Evolutionary conservation across 2,113 vertebrate species (phyloP).

Genomic region (Rhinolophus ferrumequinum): DNA sequence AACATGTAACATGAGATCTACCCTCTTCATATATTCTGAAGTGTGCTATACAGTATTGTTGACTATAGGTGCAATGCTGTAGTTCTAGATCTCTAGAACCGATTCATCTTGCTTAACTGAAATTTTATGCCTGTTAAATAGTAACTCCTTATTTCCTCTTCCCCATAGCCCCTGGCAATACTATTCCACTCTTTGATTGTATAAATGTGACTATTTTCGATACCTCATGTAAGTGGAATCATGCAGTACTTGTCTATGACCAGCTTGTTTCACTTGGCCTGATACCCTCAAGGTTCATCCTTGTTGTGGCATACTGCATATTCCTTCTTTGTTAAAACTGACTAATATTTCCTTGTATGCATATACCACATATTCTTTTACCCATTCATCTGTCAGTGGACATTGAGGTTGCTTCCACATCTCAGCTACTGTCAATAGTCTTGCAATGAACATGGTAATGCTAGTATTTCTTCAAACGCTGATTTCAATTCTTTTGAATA

Average conservation of each 20-base stretch:
- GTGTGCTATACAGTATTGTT: background rate
- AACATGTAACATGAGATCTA: background rate
- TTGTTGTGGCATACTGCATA: background rate
- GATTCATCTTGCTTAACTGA: background rate
- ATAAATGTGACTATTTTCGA: background rate
- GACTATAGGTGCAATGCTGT: background rate
- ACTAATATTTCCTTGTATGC: background rate
- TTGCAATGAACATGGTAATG: background rate
- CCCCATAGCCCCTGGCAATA: background rate
- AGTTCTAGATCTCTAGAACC: background rate
- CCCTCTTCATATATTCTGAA: background rate
- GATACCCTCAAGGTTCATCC: background rate
- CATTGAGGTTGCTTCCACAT: background rate
- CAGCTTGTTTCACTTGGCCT: background rate
- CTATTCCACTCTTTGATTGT: background rate
- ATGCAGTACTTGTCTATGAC: background rate
- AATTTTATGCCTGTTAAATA: background rate
- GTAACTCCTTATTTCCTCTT: background rate
- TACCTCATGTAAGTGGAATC: background rate
- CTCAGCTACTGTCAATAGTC: background rate
- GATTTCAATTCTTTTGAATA: background rate
- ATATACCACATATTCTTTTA: background rate
- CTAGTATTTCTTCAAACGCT: background rate
- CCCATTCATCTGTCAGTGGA: background rate
- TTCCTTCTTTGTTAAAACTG: background rate